phyloP scores from a whole-genome alignment of 2,113 vertebrate species.

The Sinosuthora webbiana region DNA sequence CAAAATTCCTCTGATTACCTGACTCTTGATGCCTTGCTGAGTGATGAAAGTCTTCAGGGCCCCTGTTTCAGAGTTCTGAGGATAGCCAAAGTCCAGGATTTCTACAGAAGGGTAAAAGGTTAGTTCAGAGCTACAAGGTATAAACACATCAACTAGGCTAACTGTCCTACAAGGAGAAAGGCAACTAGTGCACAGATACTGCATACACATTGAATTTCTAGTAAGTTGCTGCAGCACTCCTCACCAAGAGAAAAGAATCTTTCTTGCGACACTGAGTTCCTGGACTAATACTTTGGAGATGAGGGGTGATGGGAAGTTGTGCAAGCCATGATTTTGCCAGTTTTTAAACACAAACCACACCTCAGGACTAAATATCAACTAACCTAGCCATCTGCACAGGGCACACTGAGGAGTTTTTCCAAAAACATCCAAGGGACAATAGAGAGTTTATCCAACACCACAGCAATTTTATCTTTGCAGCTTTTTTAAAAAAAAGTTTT shows the following conservation, averaged over 20 bases:
- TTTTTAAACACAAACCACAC: neutral
- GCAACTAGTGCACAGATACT: neutral
- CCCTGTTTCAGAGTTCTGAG: constrained; percentile 98
- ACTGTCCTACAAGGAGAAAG: neutral
- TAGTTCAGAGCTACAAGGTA: constrained; percentile 4
- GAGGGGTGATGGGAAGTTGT: neutral
- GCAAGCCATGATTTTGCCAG: neutral
- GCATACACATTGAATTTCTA: neutral
- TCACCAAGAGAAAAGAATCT: neutral
- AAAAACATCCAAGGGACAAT: neutral
- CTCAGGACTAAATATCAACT: neutral
- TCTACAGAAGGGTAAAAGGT: constrained; percentile 75
- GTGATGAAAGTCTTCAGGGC: constrained; percentile 99
- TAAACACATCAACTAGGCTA: neutral
- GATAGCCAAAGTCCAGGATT: constrained; percentile 99
- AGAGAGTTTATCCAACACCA: neutral
- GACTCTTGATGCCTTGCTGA: constrained; percentile 98
- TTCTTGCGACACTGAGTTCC: neutral
- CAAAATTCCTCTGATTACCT: constrained; percentile 75
- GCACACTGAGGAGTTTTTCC: neutral
- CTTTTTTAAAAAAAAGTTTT: constrained; percentile 71
- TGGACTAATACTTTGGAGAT: neutral
- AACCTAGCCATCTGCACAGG: neutral
- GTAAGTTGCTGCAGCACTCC: neutral
- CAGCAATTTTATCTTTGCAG: constrained; percentile 33